These are phyloP conservation scores for Lophochroa leadbeateri DNA, from an alignment of 2,113 vertebrate genomes.

Conservation along the genomic window DNA sequence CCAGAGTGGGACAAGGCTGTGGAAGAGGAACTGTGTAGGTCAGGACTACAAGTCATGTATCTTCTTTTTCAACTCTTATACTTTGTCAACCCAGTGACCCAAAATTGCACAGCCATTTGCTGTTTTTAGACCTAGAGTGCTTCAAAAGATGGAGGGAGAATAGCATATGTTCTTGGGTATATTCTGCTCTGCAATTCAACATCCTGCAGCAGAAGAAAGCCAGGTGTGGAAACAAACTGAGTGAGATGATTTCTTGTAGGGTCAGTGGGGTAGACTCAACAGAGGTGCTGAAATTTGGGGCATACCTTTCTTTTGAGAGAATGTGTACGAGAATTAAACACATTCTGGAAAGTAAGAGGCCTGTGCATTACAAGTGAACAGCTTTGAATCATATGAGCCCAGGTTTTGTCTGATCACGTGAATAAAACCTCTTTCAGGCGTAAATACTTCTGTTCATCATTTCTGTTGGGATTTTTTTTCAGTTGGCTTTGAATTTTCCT, in stretches of 20 bases:
- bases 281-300: slow-evolving; percentile 33
- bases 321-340: slow-evolving; percentile 14
- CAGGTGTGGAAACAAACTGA: slow-evolving; percentile 22
- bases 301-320: slow-evolving; percentile 28
- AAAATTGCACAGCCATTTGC: neutral
- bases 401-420: neutral
- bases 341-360: neutral
- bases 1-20: neutral
- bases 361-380: neutral
- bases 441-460: neutral
- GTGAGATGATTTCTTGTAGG: neutral
- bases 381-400: neutral
- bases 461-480: neutral
- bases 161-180: neutral
- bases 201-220: slow-evolving; percentile 37
- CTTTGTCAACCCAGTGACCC: neutral
- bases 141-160: neutral
- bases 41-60: neutral
- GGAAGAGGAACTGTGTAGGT: neutral
- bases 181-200: neutral
- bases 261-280: neutral
- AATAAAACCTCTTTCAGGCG: neutral
- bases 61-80: neutral
- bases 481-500: slow-evolving; percentile 8
- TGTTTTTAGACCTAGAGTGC: neutral